These are phyloP conservation scores for Cactoblastis cactorum DNA, from an alignment of 2,888 invertebrate genomes.

Conservation along the genomic window DNA sequence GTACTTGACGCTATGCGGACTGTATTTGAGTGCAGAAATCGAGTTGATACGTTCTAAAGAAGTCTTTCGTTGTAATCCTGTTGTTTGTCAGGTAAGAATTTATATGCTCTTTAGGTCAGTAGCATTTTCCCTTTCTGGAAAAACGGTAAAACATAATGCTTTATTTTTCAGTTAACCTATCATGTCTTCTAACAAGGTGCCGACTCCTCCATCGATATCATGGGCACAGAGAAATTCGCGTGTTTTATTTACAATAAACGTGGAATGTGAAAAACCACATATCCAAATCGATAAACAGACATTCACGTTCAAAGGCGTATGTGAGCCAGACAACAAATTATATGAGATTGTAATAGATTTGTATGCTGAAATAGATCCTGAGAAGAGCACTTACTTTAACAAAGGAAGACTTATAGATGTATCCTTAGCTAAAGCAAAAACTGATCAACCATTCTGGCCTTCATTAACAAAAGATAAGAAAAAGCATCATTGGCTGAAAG, in stretches of 20 bases:
- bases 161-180: constrained; percentile 25
- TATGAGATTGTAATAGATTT: constrained; percentile 94
- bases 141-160: not conserved
- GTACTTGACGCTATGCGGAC: no score
- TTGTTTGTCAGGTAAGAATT: no score
- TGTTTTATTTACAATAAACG: constrained; percentile 91
- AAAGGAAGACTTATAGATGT: constrained; percentile 86
- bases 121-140: no score
- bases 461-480: constrained; percentile 89
- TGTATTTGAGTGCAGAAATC: no score
- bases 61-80: no score
- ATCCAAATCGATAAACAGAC: constrained; percentile 84
- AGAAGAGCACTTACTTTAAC: constrained; percentile 84
- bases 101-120: no score
- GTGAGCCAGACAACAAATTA: constrained; percentile 88
- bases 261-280: constrained; percentile 90
- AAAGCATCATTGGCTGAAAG: constrained; percentile 97
- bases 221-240: constrained; percentile 94
- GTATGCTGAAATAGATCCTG: constrained; percentile 89
- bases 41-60: no score
- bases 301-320: constrained; percentile 90
- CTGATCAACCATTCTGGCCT: constrained; percentile 90
- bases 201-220: constrained; percentile 85
- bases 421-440: constrained; percentile 82
- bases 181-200: constrained; percentile 39